Conservation (phyloP, 2,113 vertebrate species). For the Microcebus ravelobensis region DNA sequence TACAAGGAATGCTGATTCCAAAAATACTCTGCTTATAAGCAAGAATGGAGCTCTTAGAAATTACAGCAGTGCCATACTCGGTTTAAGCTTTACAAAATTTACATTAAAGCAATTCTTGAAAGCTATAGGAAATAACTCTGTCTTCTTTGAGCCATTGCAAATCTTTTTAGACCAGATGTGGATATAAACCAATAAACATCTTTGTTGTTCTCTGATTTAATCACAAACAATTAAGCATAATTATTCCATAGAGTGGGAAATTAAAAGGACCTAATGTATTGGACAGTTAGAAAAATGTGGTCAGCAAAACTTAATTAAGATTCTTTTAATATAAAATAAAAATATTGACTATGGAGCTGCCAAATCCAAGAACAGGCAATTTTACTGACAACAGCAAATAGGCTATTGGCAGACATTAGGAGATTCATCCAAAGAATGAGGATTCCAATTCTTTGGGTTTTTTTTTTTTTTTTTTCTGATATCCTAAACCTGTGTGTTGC, state of each 20-base stretch:
- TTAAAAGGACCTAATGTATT: conserved; percentile 3
- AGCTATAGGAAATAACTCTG: not conserved
- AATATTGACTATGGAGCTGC: not conserved
- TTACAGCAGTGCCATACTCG: not conserved
- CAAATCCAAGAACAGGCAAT: not conserved
- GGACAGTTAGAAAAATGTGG: conserved; percentile 19
- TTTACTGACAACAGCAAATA: not conserved
- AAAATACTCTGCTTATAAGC: not conserved
- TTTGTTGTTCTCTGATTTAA: not conserved
- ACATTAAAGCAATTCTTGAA: not conserved
- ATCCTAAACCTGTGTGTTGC: not conserved
- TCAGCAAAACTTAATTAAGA: conserved; percentile 30
- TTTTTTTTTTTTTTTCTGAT: not conserved
- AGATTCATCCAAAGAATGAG: not conserved
- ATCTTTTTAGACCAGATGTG: not conserved
- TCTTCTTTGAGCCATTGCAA: not conserved
- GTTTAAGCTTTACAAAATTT: not conserved
- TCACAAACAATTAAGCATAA: not conserved
- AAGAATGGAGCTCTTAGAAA: not conserved
- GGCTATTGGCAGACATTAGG: not conserved
- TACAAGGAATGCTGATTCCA: conserved; percentile 35
- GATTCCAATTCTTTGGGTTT: not conserved
- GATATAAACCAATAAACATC: not conserved
- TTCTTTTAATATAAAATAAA: not conserved
- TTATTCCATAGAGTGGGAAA: conserved; percentile 38